Conservation (phyloP, 1,140 invertebrate species). For the Brachionus manjavacas region DNA sequence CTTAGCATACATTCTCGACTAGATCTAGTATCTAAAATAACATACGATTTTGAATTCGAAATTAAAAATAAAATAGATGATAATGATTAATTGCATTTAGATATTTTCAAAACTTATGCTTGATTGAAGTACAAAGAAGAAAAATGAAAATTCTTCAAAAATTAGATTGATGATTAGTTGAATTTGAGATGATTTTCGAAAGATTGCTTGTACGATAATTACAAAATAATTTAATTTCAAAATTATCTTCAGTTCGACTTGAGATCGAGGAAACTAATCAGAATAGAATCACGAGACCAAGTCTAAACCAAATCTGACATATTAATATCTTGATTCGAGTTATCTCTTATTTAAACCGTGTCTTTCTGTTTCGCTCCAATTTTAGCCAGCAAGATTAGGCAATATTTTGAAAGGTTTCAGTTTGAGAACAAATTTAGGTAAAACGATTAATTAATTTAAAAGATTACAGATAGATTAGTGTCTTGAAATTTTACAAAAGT, state of each 20-base stretch:
- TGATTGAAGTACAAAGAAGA: conserved; percentile 15
- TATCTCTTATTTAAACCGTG: not conserved
- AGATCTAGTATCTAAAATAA: conserved; percentile 19
- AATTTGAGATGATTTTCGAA: not conserved
- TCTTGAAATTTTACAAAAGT: not conserved
- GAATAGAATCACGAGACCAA: not conserved
- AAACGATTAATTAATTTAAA: not conserved
- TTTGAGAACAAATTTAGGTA: not conserved
- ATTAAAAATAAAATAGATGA: conserved; percentile 24
- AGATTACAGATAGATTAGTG: conserved; percentile 3
- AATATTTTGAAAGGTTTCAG: not conserved
- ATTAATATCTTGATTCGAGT: not conserved
- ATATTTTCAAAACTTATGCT: conserved; percentile 8
- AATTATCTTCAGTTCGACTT: not conserved
- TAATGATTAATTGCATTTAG: conserved; percentile 39
- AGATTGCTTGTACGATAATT: conserved; percentile 30
- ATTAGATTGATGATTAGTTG: conserved; percentile 34
- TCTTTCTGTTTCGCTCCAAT: not conserved
- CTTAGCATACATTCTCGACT: not conserved
- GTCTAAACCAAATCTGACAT: not conserved
- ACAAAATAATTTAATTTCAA: conserved; percentile 22
- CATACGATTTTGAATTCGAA: not conserved
- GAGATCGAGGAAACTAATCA: not conserved
- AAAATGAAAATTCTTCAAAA: conserved; percentile 4
- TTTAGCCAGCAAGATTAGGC: not conserved